Evolutionary conservation across 2,888 invertebrate genomes (phyloP), one percentile per base, ranked within the genome.

Genomic region (Calliopum simillimum): DNA sequence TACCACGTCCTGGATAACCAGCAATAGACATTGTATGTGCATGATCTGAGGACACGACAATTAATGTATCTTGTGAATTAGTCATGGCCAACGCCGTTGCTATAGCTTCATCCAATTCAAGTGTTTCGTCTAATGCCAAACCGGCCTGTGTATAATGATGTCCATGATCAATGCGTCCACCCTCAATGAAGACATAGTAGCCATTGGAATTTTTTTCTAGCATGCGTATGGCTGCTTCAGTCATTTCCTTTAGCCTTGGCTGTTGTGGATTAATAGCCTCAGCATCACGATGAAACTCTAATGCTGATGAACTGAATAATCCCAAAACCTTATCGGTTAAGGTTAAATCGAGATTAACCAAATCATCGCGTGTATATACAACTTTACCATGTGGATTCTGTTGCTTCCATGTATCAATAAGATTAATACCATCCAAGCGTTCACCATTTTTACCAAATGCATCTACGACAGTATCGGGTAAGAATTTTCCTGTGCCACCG

Each of bases 21-120:
- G 91, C 89, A 49, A 93, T 89, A 0, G 90, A 89, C 89, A 94
- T 90, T 0, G 93, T 91, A 76, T 94, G 94, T 0, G 92, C 90
- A 80, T 94, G 94, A 82, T 94, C 94, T 0, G 94, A 88, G 0
- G 92, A 93, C 3, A 93, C 94, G 0, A 96, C 90, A 43, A 95
- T 91, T 3, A 96, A 84, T 0, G 96, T 96, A 46, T 96, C 93
- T n/a, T 90, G 85, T n/a, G 85, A 84, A 61, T 85, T 86, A 0
- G 92, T 91, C 77, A 92, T 79, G 1, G 87, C 82, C 63, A 87
- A 80, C 0, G 94, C 92, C 75, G 86, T 85, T 72, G 88, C 80
- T 47, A 94, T 88, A 1, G 96, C 92, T 78, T 91, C 89, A 65
- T 92, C 89, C 78, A 94, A 90, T 80, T 93, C 92, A 0, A 94